Evolutionary conservation across 2,113 vertebrate genomes (phyloP).

Genomic region (Urocynchramus pylzowi): DNA sequence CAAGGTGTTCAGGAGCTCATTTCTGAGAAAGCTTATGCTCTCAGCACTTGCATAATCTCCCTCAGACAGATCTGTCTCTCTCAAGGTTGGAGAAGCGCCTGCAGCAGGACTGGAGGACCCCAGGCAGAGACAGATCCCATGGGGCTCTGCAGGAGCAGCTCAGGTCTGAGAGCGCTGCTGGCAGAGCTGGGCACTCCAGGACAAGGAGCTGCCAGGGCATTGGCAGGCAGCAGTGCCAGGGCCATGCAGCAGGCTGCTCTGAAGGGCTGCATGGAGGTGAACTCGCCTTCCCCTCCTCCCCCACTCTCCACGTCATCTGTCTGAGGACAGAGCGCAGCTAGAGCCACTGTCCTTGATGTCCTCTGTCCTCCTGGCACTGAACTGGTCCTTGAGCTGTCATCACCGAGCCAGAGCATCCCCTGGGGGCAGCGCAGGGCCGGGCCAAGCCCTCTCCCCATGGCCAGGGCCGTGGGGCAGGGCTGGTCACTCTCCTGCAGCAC

Average conservation of each 20-base stretch:
- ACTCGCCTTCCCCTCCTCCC: neutral
- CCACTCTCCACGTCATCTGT: neutral
- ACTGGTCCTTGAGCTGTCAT: neutral
- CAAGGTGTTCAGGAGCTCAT: neutral
- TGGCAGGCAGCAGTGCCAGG: neutral
- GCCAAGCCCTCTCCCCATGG: fast-evolving
- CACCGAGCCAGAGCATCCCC: neutral
- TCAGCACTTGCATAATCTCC: neutral
- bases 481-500: neutral
- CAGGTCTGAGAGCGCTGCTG: neutral
- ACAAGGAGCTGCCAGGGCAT: neutral
- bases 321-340: neutral
- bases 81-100: neutral
- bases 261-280: conserved; percentile 17
- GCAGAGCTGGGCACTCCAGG: neutral
- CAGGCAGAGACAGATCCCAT: neutral
- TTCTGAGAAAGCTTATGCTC: neutral
- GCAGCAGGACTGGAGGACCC: neutral
- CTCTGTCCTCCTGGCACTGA: neutral
- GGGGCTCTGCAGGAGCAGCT: neutral
- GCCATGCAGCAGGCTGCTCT: neutral
- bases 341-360: neutral
- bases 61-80: neutral
- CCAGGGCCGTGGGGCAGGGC: neutral
- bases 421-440: fast-evolving